Evolutionary conservation across 2,888 invertebrate species (phyloP), one percentile per base, ranked within the genome.

Genomic region (Trachelus iudaicus): DNA sequence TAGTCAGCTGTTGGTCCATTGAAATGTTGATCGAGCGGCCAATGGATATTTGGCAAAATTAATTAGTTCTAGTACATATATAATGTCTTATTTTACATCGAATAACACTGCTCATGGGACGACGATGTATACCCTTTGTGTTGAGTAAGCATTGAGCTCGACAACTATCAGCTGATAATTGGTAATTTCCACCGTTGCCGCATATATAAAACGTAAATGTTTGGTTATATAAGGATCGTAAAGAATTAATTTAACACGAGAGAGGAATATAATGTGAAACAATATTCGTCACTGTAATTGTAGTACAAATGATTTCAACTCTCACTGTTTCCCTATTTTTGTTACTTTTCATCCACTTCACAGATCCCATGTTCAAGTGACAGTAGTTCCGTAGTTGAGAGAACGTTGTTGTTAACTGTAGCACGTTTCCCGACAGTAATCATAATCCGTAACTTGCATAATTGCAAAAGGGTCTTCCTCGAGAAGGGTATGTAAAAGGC

Each of bases 1-100:
- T 83, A 87, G 87, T 89, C 89, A 89, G 89, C 88, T 89, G 89
- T 82, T 74, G 23, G 74, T 83, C 80, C 81, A 79, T 77, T 76
- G 69, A 56, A 56, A 56, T 9, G 56, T 56, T 9, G 9, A 56
- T 56, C 23, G 56, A 23, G 9, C 23, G 15, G 56, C 23, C 23
- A 56, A 56, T 56, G 56, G 56, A 23, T 56, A 56, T 56, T 56
- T 9, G 23, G 56, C 56, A 2, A 56, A 56, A 56, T 56, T 56
- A 23, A 56, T 56, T 56, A 56, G 56, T 23, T 56, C 6, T 23
- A 23, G 23, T 23, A 40, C 34, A 15, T 6, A 12, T 56, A 56
- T 9, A 56, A 23, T 56, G 56, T 56, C 56, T 56, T 56, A 56
- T 23, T 56, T 56, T 56, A 23, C 2, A 56, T 23, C 2, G 23